Evolutionary conservation across 2,797 vertebrate species (phyloP), one percentile per base, ranked within the genome.

Genomic region (Helarctos malayanus): DNA sequence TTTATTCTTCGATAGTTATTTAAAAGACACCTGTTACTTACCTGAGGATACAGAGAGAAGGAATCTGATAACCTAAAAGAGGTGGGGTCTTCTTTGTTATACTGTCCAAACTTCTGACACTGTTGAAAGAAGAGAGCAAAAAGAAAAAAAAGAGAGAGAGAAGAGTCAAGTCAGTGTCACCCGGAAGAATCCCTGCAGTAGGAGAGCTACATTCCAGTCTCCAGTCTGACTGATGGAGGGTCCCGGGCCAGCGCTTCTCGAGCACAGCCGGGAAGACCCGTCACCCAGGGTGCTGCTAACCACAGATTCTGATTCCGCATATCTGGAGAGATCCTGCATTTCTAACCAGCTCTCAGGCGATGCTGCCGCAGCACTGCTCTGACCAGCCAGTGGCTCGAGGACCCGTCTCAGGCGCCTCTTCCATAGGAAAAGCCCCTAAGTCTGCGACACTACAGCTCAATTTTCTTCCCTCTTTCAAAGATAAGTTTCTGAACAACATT

Each of bases 91-190:
- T 99, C 99, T 98, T 99, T 99, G 97, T 99, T 99, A 98, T 99
- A 99, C 84, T 99, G 99, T 94, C 99, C 99, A 95, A 99, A 99
- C 97, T 99, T 99, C 99, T 99, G 99, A 99, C 99, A 99, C 99
- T 99, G 98, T 98, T 85, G 95, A 82, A 98, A 98, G 15, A 97
- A 98, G 97, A 97, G 0, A 81, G 7, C 6, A 71, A 45, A 83
- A 47, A 7, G 7, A 16, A 49, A 54, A 63, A 63, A 29, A 19
- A 76, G 65, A 69, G 63, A 65, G 16, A 68, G 9, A 52, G 15
- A 54, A 89, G 91, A 38, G 54, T 12, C 65, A 88, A 80, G 21
- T 97, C 85, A 93, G 38, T 15, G 10, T 73, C 32, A 96, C 65
- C 25, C 85, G 79, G 23, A 87, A 83, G 95, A 93, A 75, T 29